Evolutionary conservation across 2,888 invertebrate species (phyloP).

Genomic region (Eudasyphora cyanicolor): DNA sequence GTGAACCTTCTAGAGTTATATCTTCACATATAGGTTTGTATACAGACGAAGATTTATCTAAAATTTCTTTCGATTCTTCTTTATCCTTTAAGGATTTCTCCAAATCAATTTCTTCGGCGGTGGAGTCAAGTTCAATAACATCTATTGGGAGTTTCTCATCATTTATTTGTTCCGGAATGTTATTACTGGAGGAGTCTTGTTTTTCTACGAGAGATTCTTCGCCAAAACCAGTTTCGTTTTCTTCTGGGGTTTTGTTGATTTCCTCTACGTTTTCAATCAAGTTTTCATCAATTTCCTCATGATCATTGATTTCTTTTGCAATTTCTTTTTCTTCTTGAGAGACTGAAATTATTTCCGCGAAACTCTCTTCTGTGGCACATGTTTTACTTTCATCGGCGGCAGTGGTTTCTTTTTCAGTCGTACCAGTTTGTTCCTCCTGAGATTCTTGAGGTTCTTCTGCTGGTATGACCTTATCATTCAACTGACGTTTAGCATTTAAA

Average conservation of each 20-base stretch:
- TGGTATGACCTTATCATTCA: too few species aligned
- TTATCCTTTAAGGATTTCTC: not conserved
- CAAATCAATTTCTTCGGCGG: not conserved
- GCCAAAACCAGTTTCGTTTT: slow-evolving; percentile 47
- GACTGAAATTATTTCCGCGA: slow-evolving; percentile 49
- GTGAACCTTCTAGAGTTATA: slow-evolving; percentile 56
- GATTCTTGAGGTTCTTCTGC: not conserved
- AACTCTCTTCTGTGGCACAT: slow-evolving; percentile 50
- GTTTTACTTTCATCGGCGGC: not conserved
- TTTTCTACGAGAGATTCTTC: slow-evolving; percentile 46
- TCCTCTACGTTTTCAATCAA: not conserved
- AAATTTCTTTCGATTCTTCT: not conserved
- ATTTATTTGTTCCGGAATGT: not conserved
- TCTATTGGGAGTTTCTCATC: too few species aligned
- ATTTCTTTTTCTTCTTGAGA: not conserved
- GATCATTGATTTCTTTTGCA: not conserved
- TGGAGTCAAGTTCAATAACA: not conserved
- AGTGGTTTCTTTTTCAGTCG: not conserved
- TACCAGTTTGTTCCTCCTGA: not conserved
- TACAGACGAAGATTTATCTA: not conserved
- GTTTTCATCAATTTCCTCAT: slow-evolving; percentile 9
- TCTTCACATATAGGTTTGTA: slow-evolving; percentile 62
- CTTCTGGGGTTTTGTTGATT: not conserved
- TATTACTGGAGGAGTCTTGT: not conserved
- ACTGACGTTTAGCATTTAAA: too few species aligned